These are phyloP conservation scores for Molanna angustata DNA, from an alignment of 2,888 invertebrate species.

Conservation along the genomic window DNA sequence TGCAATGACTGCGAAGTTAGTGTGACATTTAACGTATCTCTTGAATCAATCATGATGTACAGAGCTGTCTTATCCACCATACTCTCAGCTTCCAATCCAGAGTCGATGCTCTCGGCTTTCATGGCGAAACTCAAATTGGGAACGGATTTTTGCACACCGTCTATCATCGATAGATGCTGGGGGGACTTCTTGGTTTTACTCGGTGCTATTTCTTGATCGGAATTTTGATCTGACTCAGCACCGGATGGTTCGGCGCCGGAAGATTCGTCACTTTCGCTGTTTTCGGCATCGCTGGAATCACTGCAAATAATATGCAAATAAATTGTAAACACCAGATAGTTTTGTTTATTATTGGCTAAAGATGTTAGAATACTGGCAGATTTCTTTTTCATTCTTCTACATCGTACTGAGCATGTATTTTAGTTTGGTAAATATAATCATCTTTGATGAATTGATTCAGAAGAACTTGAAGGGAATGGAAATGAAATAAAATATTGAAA, in stretches of 20 bases:
- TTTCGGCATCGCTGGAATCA: slow-evolving; percentile 58
- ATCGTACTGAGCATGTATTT: too few relatives aligned
- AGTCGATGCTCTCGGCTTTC: slow-evolving; percentile 52
- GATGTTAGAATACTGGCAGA: too few relatives aligned
- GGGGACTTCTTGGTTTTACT: slow-evolving; percentile 35
- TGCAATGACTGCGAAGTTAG: slow-evolving; percentile 65
- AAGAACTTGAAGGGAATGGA: too few relatives aligned
- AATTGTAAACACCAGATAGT: neutral
- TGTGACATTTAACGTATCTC: slow-evolving; percentile 64
- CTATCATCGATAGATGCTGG: slow-evolving; percentile 40
- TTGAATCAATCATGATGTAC: slow-evolving; percentile 66
- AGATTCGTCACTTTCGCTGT: slow-evolving; percentile 45
- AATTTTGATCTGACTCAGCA: slow-evolving; percentile 33
- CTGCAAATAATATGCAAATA: too few relatives aligned
- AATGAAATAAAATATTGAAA: too few relatives aligned
- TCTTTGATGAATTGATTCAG: too few relatives aligned
- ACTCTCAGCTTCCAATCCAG: slow-evolving; percentile 48
- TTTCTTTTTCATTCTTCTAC: too few relatives aligned
- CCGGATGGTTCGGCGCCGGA: slow-evolving; percentile 38
- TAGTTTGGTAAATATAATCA: too few relatives aligned
- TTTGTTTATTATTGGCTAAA: neutral
- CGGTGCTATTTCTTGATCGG: slow-evolving; percentile 36
- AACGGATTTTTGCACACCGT: slow-evolving; percentile 36
- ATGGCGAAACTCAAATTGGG: slow-evolving; percentile 42
- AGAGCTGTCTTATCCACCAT: slow-evolving; percentile 53